These are phyloP conservation scores for Halichondria panicea DNA, from an alignment of 37 sponge, comb jelly and placozoan genomes.

Conservation along the genomic window DNA sequence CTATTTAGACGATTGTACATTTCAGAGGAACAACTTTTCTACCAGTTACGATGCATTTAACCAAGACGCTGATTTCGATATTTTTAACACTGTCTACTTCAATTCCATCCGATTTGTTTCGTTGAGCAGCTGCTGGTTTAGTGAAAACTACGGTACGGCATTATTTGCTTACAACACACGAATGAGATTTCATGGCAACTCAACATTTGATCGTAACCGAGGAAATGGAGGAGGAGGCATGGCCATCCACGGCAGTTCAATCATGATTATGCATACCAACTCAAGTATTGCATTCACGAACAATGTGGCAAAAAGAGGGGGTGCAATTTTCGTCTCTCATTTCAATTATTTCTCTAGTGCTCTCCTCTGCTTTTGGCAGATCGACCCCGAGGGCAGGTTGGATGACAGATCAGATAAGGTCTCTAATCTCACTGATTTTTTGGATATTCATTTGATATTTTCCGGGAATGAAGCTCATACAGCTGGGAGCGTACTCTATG, in stretches of 20 bases:
- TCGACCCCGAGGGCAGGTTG: background rate
- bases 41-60: too few species aligned
- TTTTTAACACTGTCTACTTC: background rate
- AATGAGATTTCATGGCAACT: background rate
- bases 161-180: background rate
- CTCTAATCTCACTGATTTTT: background rate
- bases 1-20: background rate
- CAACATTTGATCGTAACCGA: background rate
- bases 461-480: background rate
- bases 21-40: background rate
- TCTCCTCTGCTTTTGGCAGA: conserved; percentile 4
- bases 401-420: background rate
- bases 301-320: background rate
- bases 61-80: conserved; percentile 1
- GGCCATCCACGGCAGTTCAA: background rate
- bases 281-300: background rate
- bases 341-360: background rate
- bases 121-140: background rate
- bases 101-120: background rate
- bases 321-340: background rate
- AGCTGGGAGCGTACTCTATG: conserved; percentile 2
- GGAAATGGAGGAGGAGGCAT: background rate
- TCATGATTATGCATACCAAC: background rate
- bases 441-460: background rate
- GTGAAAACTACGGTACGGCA: background rate